Evolutionary conservation across 2,113 vertebrate species (phyloP).

Genomic region (Excalfactoria chinensis): DNA sequence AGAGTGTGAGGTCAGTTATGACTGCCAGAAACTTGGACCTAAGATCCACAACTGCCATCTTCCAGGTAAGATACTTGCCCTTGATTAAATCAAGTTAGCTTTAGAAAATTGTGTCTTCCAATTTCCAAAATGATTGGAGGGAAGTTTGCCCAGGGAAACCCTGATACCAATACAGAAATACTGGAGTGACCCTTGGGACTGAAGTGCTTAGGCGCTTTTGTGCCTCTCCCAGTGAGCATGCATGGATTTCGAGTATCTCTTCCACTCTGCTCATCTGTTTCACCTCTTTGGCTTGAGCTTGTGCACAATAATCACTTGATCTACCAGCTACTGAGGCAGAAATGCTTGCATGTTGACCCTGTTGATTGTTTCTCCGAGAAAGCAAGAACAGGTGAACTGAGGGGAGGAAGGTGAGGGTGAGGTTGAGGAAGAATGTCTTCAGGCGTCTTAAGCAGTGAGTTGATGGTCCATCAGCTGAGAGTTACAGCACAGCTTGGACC

Average conservation of each 20-base stretch:
- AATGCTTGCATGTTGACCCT: neutral
- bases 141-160: neutral
- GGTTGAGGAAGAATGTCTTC: neutral
- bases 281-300: neutral
- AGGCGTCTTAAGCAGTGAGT: neutral
- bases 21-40: neutral
- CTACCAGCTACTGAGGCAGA: neutral
- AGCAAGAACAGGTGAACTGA: neutral
- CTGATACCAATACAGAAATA: neutral
- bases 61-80: constrained; percentile 55
- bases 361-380: neutral
- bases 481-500: neutral
- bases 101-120: neutral
- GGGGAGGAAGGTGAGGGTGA: neutral
- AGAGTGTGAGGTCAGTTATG: constrained; percentile 30
- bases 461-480: neutral
- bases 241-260: neutral
- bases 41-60: constrained; percentile 19
- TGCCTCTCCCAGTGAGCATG: neutral
- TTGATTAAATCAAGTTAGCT: neutral
- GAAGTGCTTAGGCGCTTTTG: neutral
- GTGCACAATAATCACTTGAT: neutral
- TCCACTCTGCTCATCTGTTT: neutral
- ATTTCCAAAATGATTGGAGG: neutral
- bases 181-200: neutral